Percentiles rank a stretch among this genome's conserved stretches.
These are phyloP conservation scores for Fratercula arctica DNA, from an alignment of 2,797 vertebrate species.

Conservation along the genomic window DNA sequence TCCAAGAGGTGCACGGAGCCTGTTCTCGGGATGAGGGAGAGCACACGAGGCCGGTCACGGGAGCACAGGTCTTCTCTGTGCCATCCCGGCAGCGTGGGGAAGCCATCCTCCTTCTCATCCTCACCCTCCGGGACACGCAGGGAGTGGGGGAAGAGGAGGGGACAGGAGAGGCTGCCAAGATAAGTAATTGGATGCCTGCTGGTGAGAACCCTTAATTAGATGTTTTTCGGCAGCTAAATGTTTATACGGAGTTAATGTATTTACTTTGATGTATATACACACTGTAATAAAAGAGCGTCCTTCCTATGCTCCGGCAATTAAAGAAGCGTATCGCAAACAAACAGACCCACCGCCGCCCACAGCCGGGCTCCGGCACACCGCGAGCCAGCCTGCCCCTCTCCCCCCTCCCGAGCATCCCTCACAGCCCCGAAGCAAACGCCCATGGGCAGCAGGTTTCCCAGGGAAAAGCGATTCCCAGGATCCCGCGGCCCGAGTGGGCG, in stretches of 20 bases:
- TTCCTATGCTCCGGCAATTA: background rate
- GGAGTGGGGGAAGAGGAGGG: background rate
- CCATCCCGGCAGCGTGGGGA: background rate
- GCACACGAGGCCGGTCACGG: accelerated
- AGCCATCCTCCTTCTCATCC: background rate
- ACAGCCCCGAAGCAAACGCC: background rate
- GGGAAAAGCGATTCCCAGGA: background rate
- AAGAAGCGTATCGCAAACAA: background rate
- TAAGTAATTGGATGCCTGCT: slow-evolving; percentile 1
- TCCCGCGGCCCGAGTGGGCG: no score
- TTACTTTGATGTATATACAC: background rate
- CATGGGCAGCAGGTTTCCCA: background rate
- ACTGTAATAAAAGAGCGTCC: background rate
- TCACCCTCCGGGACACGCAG: background rate
- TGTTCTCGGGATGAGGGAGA: background rate
- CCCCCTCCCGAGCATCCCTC: background rate
- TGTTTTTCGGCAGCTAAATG: background rate
- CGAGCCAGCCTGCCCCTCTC: background rate
- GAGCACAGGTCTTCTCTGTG: background rate
- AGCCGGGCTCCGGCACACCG: accelerated
- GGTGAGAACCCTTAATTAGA: slow-evolving; percentile 31
- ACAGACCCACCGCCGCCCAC: background rate
- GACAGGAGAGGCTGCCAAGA: slow-evolving; percentile 1
- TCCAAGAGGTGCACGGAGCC: background rate
- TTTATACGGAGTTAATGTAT: background rate